These are phyloP conservation scores for Natator depressus DNA, from an alignment of 2,113 vertebrate genomes.

Conservation along the genomic window DNA sequence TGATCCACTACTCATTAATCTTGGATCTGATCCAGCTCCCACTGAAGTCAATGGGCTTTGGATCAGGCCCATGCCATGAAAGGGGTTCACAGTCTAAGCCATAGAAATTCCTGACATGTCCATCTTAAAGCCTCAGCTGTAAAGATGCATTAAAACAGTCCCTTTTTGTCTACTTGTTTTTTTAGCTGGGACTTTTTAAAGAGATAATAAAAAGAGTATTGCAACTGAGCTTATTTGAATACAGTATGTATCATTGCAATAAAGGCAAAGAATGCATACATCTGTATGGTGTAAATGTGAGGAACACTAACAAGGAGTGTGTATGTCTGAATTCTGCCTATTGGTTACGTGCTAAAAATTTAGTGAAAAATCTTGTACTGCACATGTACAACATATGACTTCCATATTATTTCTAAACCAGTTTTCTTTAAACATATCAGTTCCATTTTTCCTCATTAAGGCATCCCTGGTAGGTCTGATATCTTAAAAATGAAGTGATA, in stretches of 20 bases:
- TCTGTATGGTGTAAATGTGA: neutral
- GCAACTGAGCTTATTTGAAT: rapidly evolving
- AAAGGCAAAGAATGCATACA: neutral
- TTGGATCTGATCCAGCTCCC: neutral
- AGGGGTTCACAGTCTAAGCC: neutral
- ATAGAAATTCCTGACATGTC: neutral
- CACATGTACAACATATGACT: rapidly evolving
- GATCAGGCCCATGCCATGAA: neutral
- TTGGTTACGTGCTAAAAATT: neutral
- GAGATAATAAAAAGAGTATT: neutral
- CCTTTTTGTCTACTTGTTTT: neutral
- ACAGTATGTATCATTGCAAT: neutral
- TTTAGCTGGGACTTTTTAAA: neutral
- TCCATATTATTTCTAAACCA: neutral
- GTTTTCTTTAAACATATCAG: neutral
- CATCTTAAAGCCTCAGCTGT: neutral
- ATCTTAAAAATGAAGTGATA: neutral
- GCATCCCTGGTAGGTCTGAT: neutral
- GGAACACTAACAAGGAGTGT: neutral
- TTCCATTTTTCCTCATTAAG: neutral
- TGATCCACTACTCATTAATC: neutral
- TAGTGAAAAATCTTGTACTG: neutral
- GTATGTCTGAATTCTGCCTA: neutral
- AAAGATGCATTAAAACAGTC: neutral
- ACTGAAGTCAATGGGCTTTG: neutral